These are phyloP conservation scores for Sweltsa coloradensis DNA, from an alignment of 1,140 invertebrate species.

Conservation along the genomic window DNA sequence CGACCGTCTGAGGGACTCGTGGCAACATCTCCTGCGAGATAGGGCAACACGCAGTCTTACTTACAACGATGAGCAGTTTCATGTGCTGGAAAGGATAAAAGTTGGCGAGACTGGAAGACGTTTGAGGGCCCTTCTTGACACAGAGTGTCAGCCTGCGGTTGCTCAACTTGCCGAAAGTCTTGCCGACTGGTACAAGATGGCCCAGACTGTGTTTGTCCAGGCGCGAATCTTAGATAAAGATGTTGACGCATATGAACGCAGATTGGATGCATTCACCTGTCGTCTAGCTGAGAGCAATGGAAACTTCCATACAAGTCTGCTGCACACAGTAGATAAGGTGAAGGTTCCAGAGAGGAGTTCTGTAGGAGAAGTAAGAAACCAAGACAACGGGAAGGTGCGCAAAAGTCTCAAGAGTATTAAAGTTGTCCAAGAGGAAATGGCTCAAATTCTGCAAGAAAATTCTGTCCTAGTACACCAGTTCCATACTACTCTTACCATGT, in stretches of 20 bases:
- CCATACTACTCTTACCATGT: no score
- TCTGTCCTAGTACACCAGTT: conserved; percentile 30
- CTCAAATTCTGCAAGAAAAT: conserved; percentile 30
- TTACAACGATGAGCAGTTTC: conserved; percentile 89
- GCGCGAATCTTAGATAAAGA: conserved; percentile 64
- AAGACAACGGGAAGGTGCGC: conserved; percentile 23
- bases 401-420: conserved; percentile 32
- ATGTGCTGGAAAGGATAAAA: conserved; percentile 72
- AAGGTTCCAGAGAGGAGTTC: neutral
- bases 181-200: conserved; percentile 76
- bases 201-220: conserved; percentile 63
- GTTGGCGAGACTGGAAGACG: conserved; percentile 56
- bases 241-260: conserved; percentile 39
- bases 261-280: conserved; percentile 23
- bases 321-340: neutral
- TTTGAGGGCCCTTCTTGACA: conserved; percentile 47
- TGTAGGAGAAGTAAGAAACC: neutral
- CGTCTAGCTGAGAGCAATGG: conserved; percentile 17
- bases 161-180: conserved; percentile 54
- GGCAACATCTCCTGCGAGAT: conserved; percentile 82
- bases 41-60: conserved; percentile 69
- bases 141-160: conserved; percentile 49
- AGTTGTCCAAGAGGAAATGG: conserved; percentile 33
- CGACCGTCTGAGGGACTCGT: conserved; percentile 70
- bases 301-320: conserved; percentile 17